Evolutionary conservation across 2,888 invertebrate genomes (phyloP).

Genomic region (Vesta saturnalis): DNA sequence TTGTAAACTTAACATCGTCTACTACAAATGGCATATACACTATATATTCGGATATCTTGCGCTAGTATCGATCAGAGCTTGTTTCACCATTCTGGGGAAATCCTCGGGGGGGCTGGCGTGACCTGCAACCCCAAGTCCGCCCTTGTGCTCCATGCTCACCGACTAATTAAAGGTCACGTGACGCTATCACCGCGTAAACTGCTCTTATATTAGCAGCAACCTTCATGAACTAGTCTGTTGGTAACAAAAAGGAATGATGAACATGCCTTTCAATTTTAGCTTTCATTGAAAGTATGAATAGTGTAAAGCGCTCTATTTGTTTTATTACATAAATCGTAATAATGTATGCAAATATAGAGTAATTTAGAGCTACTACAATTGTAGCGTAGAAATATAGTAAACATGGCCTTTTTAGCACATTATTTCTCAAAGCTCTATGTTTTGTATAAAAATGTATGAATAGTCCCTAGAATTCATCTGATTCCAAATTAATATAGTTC

Average conservation of each 20-base stretch:
- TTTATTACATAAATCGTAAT: no score
- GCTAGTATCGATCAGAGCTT: constrained; percentile 52
- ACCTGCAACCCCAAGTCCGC: constrained; percentile 57
- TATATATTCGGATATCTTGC: constrained; percentile 44
- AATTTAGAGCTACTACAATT: no score
- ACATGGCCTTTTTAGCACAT: no score
- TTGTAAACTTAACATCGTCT: constrained; percentile 25
- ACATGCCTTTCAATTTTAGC: constrained; percentile 32
- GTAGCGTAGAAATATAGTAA: no score
- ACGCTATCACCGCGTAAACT: constrained; percentile 54
- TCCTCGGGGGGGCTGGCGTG: constrained; percentile 57
- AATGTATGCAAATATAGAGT: no score
- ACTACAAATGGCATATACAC: constrained; percentile 35
- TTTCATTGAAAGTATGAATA: constrained; percentile 27
- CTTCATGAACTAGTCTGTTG: constrained; percentile 49
- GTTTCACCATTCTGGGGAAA: constrained; percentile 46
- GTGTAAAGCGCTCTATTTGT: no score
- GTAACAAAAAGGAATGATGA: constrained; percentile 31
- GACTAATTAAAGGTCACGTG: constrained; percentile 60
- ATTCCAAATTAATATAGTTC: no score
- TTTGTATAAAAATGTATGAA: no score
- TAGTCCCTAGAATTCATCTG: no score
- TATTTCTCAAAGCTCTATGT: no score
- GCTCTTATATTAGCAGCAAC: constrained; percentile 52
- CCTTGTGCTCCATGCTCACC: constrained; percentile 53